phyloP scores from a whole-genome alignment of 2,113 vertebrate genomes.

The Nannospalax galili region DNA sequence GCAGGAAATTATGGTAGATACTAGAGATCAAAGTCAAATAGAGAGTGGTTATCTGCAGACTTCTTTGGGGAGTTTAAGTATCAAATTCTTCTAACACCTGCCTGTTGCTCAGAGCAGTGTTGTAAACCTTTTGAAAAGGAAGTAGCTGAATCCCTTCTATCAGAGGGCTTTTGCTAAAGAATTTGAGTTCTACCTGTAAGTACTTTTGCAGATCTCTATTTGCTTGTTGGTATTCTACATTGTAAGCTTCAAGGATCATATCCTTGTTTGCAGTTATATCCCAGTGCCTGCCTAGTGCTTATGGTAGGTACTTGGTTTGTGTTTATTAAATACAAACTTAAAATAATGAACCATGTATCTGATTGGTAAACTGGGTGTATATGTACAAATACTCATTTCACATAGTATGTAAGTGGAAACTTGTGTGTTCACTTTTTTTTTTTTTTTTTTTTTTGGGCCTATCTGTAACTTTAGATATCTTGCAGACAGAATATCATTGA shows the following conservation, averaged over 20 bases:
- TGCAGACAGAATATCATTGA: too few relatives aligned
- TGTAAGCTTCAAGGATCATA: background rate
- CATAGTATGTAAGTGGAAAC: too few relatives aligned
- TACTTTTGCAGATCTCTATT: background rate
- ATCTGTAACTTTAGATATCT: too few relatives aligned
- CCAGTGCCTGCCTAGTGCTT: background rate
- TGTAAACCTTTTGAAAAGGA: background rate
- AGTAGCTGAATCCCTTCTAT: background rate
- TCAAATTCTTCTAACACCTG: background rate
- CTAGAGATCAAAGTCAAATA: background rate
- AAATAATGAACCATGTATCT: background rate
- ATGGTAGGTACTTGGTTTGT: too few relatives aligned
- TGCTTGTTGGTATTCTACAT: background rate
- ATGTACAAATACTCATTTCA: background rate
- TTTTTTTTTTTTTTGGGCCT: too few relatives aligned
- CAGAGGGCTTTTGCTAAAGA: background rate
- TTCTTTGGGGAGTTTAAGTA: background rate
- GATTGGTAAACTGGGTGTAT: background rate
- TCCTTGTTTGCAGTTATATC: background rate
- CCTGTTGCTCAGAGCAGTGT: background rate
- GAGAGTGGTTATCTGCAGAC: background rate
- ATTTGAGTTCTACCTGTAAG: background rate
- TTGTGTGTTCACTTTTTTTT: background rate
- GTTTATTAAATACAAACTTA: background rate
- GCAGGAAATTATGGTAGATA: background rate